Base-by-base conservation (phyloP, 35 echinoderm and acorn worm species). In the Holothuria glaberrima region DNA sequence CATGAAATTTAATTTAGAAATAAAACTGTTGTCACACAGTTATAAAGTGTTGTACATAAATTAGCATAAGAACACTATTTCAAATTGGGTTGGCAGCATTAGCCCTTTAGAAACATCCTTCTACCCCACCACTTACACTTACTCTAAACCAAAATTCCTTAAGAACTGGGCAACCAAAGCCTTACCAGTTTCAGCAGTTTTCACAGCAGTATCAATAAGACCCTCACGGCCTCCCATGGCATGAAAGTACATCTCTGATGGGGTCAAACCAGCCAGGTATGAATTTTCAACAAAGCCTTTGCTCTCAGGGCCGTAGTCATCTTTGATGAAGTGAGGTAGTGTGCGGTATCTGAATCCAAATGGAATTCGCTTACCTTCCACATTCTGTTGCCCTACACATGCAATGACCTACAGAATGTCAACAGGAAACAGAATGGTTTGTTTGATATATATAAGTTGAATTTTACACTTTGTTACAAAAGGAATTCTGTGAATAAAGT, bases 361-460 rank as follows among this genome's bases (percentile, higher is more conserved):
- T 33, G 96, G 96, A 75, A 98, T 98, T 68, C 96, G 96, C 87
- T 98, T 98, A 90, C 96, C 96, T 64, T 98, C 96, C 2, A 94
- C 93, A 54, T 98, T 98, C 96, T 98, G 96, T 75, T 98, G 96
- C 12, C 96, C 96, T 30, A 98, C 96, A 98, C 96, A 98, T 26
- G 96, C 96, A 88, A 98, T 98, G 67, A 98, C 96, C 96, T 98
- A 57, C 19, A 59, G 13, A 59, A 36, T 82, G 6, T 44, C 30
- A 59, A 54, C 77, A 52, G 24, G 28, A 14, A 54, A 14, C 50
- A 54, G 50, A 54, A 54, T 54, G 50, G 50, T 54, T 46, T 54
- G 16, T 54, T 54, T 17, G 4, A 5, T 46, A 10, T 54, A 17
- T 54, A 14, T 54, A 5, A 54, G 9, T 9, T 5, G 50, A 54